Percentiles rank a stretch among this genome's conserved stretches.
Evolutionary conservation across 2,888 invertebrate species (phyloP).

Genomic region (Archips crataeganus): DNA sequence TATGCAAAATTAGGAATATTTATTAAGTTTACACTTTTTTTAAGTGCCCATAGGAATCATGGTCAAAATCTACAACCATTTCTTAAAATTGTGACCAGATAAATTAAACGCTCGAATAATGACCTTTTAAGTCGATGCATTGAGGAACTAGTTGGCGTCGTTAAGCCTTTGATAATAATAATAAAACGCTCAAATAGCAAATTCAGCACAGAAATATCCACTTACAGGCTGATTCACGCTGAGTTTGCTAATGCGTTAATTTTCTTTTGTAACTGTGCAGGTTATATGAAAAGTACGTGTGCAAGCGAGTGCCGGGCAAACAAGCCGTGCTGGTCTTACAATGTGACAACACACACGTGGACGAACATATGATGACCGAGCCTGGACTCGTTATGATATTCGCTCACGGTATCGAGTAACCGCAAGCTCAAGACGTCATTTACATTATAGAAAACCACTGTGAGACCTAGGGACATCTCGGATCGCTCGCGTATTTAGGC

Average conservation of each 20-base stretch:
- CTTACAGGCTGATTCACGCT: neutral
- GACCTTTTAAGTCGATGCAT: too few species aligned
- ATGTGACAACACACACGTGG: constrained; percentile 97
- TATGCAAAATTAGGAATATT: too few species aligned
- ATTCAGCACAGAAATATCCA: too few species aligned
- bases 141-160: too few species aligned
- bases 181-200: too few species aligned
- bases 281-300: constrained; percentile 96
- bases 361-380: constrained; percentile 97
- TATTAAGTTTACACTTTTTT: too few species aligned
- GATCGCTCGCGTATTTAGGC: too few species aligned
- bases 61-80: too few species aligned
- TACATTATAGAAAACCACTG: neutral
- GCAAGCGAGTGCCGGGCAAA: constrained; percentile 97
- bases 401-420: constrained; percentile 96
- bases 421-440: neutral
- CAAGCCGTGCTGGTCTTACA: constrained; percentile 97
- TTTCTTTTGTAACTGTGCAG: constrained; percentile 53
- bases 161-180: too few species aligned
- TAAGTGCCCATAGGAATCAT: too few species aligned
- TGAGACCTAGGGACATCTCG: neutral
- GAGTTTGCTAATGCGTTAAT: neutral
- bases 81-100: too few species aligned
- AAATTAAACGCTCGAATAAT: too few species aligned
- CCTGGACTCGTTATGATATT: constrained; percentile 99